Evolutionary conservation across 2,113 vertebrate genomes (phyloP).

Genomic region (Macrotis lagotis): DNA sequence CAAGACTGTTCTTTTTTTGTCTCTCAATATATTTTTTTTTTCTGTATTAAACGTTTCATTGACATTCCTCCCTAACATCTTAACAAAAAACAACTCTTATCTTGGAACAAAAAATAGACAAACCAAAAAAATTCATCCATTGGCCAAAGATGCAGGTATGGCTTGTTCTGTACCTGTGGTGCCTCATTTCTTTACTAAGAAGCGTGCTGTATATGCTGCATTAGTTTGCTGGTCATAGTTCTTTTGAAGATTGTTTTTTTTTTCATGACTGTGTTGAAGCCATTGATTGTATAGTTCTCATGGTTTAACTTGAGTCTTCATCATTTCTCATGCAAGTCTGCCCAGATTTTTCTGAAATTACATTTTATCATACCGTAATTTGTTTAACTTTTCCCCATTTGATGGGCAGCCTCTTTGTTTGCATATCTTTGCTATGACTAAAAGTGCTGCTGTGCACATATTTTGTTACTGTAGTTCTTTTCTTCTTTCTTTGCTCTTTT

Average conservation of each 20-base stretch:
- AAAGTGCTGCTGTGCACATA: neutral
- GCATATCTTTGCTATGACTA: neutral
- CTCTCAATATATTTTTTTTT: neutral
- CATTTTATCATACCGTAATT: neutral
- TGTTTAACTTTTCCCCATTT: neutral
- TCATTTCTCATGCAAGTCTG: neutral
- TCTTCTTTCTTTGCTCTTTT: neutral
- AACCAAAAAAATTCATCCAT: neutral
- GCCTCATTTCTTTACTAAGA: neutral
- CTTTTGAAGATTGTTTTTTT: neutral
- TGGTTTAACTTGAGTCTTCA: neutral
- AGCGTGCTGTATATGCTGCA: neutral
- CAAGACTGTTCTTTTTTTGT: neutral
- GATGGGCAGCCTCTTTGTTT: neutral
- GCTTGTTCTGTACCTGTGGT: neutral
- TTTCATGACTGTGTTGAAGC: neutral
- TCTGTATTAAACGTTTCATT: neutral
- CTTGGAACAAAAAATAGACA: neutral
- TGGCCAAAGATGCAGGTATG: neutral
- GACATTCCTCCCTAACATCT: neutral
- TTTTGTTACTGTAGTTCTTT: neutral
- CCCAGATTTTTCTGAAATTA: neutral
- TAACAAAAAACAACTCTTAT: neutral
- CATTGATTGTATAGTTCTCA: neutral
- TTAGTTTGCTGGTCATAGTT: neutral